Evolutionary conservation across 2,113 vertebrate species (phyloP), one percentile per base, ranked within the genome.

Genomic region (Piaya cayana): DNA sequence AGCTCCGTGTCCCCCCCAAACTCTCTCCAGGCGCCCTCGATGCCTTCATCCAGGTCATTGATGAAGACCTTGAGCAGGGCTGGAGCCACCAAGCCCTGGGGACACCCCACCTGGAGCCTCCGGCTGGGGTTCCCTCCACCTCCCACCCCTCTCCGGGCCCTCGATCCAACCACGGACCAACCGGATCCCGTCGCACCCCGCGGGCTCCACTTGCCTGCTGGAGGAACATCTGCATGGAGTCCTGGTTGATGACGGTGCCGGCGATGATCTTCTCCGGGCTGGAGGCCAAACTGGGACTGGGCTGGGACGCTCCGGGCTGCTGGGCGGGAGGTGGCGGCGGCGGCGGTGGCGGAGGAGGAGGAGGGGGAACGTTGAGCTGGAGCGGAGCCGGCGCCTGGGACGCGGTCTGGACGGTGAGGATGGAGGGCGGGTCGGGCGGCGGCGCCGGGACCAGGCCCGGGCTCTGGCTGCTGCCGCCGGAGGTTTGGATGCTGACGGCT

Each of bases 141-240:
- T n/a, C n/a, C n/a, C n/a, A n/a, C n/a, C n/a, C n/a, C n/a, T n/a
- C n/a, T n/a, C n/a, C n/a, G n/a, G n/a, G n/a, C n/a, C n/a, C n/a
- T n/a, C n/a, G n/a, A n/a, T n/a, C n/a, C n/a, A n/a, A n/a, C n/a
- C n/a, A n/a, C n/a, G n/a, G n/a, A n/a, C n/a, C n/a, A n/a, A n/a
- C n/a, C n/a, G n/a, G n/a, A n/a, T n/a, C n/a, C n/a, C n/a, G n/a
- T n/a, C n/a, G n/a, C n/a, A n/a, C n/a, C n/a, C n/a, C n/a, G n/a
- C n/a, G n/a, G n/a, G 50, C 50, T 26, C 50, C 14, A 52, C 50
- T 52, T 26, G 50, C 50, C 99, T 99, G 99, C 85, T 99, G 99
- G 56, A 99, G 98, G 97, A 99, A 99, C 99, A 99, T 99, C 95
- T 99, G 99, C 87, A 99, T 97, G 86, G 99, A 98, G 80, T 99